Evolutionary conservation across 30 jellyfish, hydroid and myxozoan genomes (phyloP).

Genomic region (Nemopilema nomurai): DNA sequence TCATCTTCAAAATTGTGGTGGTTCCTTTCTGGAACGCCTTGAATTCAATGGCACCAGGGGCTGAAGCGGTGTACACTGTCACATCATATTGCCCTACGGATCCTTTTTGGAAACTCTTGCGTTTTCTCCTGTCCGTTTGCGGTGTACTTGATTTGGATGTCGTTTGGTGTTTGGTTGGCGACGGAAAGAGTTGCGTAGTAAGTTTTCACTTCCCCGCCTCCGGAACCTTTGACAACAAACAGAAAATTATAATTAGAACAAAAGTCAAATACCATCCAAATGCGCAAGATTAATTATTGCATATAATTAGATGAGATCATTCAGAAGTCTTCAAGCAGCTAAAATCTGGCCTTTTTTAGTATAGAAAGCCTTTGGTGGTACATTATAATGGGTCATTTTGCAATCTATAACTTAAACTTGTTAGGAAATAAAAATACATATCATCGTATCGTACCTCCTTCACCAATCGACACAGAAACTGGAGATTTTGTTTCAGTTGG

Average conservation of each 20-base stretch:
- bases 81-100: constrained; percentile 50
- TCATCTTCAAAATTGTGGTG: constrained; percentile 44
- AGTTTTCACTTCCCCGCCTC: constrained; percentile 25
- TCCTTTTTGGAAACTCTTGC: constrained; percentile 59
- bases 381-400: no score
- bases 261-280: no score
- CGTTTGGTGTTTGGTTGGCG: constrained; percentile 62
- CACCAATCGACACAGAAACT: constrained; percentile 46
- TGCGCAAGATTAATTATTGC: no score
- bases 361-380: no score
- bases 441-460: background rate
- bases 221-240: background rate
- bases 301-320: no score
- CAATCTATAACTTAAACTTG: no score
- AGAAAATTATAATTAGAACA: no score
- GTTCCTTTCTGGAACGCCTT: constrained; percentile 73
- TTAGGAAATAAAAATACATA: no score
- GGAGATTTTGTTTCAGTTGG: constrained; percentile 63
- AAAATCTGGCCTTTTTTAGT: no score
- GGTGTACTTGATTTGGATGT: constrained; percentile 62
- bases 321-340: no score
- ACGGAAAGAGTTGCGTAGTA: constrained; percentile 70
- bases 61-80: constrained; percentile 38
- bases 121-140: constrained; percentile 60
- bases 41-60: constrained; percentile 67